Evolutionary conservation across 2,113 vertebrate species (phyloP).

Genomic region (Nicator chloris): DNA sequence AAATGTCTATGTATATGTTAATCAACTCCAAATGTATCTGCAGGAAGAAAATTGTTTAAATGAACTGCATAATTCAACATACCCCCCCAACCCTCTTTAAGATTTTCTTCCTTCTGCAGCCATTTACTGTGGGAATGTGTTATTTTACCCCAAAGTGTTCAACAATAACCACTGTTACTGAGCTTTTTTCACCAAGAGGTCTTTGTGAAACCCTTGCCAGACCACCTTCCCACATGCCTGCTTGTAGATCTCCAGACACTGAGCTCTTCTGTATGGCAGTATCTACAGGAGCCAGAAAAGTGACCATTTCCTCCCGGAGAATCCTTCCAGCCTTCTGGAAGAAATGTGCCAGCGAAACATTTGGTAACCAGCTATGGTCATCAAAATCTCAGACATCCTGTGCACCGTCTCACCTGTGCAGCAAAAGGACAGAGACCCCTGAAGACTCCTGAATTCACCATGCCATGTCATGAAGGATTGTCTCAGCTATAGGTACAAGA

Average conservation of each 20-base stretch:
- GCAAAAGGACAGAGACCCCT: neutral
- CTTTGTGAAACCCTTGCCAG: neutral
- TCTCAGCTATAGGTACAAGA: neutral
- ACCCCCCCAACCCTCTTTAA: neutral
- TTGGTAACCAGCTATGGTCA: neutral
- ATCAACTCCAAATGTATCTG: conserved; percentile 27
- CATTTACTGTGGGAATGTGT: neutral
- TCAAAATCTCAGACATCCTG: neutral
- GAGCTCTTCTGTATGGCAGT: neutral
- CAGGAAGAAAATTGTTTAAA: neutral
- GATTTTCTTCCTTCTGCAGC: neutral
- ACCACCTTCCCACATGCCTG: neutral
- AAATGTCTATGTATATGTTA: neutral
- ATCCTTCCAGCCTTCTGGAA: neutral
- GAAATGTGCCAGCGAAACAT: neutral
- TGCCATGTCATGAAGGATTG: neutral
- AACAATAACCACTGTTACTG: neutral
- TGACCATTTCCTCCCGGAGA: neutral
- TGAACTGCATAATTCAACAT: neutral
- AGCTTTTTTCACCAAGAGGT: neutral
- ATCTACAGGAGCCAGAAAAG: neutral
- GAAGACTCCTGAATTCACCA: neutral
- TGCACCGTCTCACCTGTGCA: neutral
- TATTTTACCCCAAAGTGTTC: neutral
- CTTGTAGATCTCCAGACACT: neutral